These are phyloP conservation scores for Apotomis capreana DNA, from an alignment of 2,888 invertebrate genomes.

Conservation along the genomic window DNA sequence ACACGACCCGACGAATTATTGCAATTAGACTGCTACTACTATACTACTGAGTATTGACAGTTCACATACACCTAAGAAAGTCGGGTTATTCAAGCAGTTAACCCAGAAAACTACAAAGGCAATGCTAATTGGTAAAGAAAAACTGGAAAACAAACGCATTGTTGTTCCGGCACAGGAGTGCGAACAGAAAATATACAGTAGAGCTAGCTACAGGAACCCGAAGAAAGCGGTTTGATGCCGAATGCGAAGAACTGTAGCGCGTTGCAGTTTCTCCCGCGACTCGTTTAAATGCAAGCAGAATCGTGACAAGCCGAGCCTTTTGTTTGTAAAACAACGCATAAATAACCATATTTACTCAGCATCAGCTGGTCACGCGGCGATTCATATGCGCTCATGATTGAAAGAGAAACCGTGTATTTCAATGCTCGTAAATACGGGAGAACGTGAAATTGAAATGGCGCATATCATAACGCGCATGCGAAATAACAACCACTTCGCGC, in stretches of 20 bases:
- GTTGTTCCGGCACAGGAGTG: conserved; percentile 10
- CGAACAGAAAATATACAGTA: conserved; percentile 16
- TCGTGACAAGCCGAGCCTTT: conserved; percentile 53
- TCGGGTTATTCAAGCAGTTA: conserved; percentile 35
- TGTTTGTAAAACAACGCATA: conserved; percentile 53
- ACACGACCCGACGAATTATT: background rate
- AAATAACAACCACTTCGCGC: background rate
- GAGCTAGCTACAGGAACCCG: conserved; percentile 47
- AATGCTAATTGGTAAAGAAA: conserved; percentile 45
- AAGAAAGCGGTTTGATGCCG: conserved; percentile 55
- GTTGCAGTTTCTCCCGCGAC: conserved; percentile 36
- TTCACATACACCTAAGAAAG: conserved; percentile 34
- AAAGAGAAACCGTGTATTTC: conserved; percentile 61
- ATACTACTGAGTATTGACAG: conserved; percentile 17
- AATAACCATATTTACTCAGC: conserved; percentile 43
- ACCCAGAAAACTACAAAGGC: conserved; percentile 38
- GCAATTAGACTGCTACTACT: background rate
- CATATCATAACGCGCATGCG: conserved; percentile 34
- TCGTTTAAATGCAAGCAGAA: conserved; percentile 54
- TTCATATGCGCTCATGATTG: conserved; percentile 55
- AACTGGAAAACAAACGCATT: conserved; percentile 31
- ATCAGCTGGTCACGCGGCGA: conserved; percentile 48
- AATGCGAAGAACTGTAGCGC: conserved; percentile 45
- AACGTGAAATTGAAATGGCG: conserved; percentile 46
- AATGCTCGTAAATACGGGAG: conserved; percentile 44